Evolutionary conservation across 2,113 vertebrate species (phyloP), one percentile per base, ranked within the genome.

Genomic region (Tetrao urogallus): DNA sequence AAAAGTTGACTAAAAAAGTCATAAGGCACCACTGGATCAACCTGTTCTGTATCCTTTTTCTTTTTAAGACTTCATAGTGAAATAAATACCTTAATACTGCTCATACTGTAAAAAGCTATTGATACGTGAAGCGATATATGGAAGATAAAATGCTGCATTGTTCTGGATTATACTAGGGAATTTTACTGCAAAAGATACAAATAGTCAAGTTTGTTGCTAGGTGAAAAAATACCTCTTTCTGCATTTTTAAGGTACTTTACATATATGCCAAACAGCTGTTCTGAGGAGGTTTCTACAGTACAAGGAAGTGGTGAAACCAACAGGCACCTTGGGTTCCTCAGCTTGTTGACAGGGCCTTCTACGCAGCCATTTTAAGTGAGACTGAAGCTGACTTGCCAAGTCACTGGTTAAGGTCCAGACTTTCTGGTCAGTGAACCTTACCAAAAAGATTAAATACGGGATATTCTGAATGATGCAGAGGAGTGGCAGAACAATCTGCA

Each of bases 41-140:
- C 69, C 75, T 84, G 86, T 70, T 95, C 94, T 54, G 42, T 77
- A 95, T 93, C 11, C 13, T 64, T 84, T 89, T 84, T 73, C 22
- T 52, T 96, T 97, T 92, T 89, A 94, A 96, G 90, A 94, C 92
- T 97, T 95, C 95, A 97, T 91, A 97, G 86, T 96, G 88, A 97
- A 98, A 97, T 97, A 98, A 97, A 98, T 98, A 98, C 38, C 24
- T 65, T 95, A 97, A 97, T 96, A 92, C 92, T 94, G 88, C 91
- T 96, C 94, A 94, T 97, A 97, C 50, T 95, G 97, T 97, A 96
- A 97, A 86, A 93, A 97, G 90, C 94, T 83, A 95, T 85, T 90
- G 95, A 86, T 96, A 97, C 52, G 89, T 78, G 97, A 97, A 98
- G 95, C 89, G 89, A 97, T 96, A 97, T 91, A 88, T n/a, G 89